Conservation (phyloP, 2,888 invertebrate species). For the Anarsia innoxiella region DNA sequence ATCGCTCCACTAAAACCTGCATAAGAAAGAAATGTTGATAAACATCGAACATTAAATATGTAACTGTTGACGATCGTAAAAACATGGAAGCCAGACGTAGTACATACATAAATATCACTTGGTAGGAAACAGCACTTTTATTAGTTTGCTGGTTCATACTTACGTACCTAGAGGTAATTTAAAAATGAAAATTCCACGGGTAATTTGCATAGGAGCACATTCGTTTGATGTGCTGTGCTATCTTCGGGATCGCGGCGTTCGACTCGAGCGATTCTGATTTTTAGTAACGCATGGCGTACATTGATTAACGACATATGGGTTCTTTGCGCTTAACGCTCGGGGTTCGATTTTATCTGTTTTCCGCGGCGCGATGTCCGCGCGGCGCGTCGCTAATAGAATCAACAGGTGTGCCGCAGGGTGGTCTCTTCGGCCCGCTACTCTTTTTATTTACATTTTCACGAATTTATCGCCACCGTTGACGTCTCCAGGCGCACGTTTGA, state of each 20-base stretch:
- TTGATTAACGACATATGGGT: conserved; percentile 50
- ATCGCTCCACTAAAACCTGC: conserved; percentile 69
- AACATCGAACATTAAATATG: conserved; percentile 75
- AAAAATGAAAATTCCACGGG: conserved; percentile 56
- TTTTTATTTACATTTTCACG: conserved; percentile 66
- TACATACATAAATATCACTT: conserved; percentile 63
- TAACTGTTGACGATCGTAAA: conserved; percentile 73
- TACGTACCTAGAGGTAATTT: conserved; percentile 44
- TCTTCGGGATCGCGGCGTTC: conserved; percentile 34
- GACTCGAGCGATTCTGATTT: conserved; percentile 49
- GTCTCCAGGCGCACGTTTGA: conserved; percentile 67
- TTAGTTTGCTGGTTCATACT: conserved; percentile 52
- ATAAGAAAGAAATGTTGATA: conserved; percentile 75
- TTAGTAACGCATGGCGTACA: conserved; percentile 55
- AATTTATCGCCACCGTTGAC: conserved; percentile 67
- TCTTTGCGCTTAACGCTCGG: conserved; percentile 34
- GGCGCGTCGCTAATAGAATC: conserved; percentile 54
- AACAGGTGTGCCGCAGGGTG: conserved; percentile 70
- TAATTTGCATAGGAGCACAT: conserved; percentile 52
- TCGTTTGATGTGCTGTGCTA: conserved; percentile 50
- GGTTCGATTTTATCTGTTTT: conserved; percentile 49
- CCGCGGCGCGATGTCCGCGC: conserved; percentile 32
- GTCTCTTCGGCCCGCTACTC: conserved; percentile 49
- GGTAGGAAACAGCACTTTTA: conserved; percentile 60
- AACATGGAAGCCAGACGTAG: conserved; percentile 64